Evolutionary conservation across 2,797 vertebrate species (phyloP).

Genomic region (Trachops cirrhosus): DNA sequence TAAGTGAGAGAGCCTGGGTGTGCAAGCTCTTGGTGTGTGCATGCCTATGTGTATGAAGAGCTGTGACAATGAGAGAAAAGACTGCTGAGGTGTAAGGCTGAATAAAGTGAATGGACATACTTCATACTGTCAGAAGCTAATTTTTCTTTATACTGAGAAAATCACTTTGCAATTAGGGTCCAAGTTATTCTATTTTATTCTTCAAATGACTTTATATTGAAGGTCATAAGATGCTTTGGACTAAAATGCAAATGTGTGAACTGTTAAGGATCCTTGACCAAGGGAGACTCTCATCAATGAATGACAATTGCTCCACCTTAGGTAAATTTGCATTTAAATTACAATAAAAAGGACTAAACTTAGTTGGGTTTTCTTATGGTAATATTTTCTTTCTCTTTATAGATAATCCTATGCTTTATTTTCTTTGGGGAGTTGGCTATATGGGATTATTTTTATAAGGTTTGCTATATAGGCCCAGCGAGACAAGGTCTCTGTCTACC

Average conservation of each 20-base stretch:
- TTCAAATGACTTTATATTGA: slow-evolving; percentile 40
- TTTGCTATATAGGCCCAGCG: neutral
- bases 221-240: slow-evolving; percentile 39
- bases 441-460: neutral
- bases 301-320: slow-evolving; percentile 21
- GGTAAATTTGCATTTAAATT: slow-evolving; percentile 61
- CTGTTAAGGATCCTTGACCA: slow-evolving; percentile 53
- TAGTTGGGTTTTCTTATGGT: neutral
- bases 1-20: neutral
- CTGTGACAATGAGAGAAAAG: neutral
- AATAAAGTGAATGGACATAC: neutral
- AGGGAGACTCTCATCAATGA: slow-evolving; percentile 31
- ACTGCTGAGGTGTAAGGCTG: neutral
- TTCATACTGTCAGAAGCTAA: slow-evolving; percentile 31
- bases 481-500: neutral
- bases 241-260: slow-evolving; percentile 56
- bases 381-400: slow-evolving; percentile 29
- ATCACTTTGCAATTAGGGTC: slow-evolving; percentile 26
- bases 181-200: slow-evolving; percentile 50
- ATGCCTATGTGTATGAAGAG: neutral
- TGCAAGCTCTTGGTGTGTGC: neutral
- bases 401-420: neutral
- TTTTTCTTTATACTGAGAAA: slow-evolving; percentile 37
- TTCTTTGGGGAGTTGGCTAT: neutral
- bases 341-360: slow-evolving; percentile 23